Percentiles rank a stretch among this genome's conserved stretches.
Evolutionary conservation across 1,140 invertebrate species (phyloP).

Genomic region (Scaptomyza montana): DNA sequence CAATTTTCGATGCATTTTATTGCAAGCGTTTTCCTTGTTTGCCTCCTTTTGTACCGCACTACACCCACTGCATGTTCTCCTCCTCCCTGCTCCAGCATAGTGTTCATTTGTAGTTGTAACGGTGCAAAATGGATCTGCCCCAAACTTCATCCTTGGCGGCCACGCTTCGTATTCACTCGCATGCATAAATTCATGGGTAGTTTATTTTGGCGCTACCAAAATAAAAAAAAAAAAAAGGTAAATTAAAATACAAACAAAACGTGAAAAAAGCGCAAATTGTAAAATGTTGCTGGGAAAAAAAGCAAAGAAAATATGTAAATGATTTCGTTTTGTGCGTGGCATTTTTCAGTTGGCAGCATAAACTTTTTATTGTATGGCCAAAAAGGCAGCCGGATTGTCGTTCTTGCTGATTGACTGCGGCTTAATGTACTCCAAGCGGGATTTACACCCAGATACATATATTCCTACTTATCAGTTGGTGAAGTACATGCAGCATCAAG

Average conservation of each 20-base stretch:
- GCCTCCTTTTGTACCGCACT: constrained; percentile 25
- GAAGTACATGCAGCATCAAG: no score
- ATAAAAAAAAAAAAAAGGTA: constrained; percentile 9
- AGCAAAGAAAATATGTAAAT: constrained; percentile 45
- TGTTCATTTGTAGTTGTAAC: background rate
- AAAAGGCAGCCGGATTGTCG: constrained; percentile 31
- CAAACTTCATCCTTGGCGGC: background rate
- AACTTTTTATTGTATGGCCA: constrained; percentile 26
- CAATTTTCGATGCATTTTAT: constrained; percentile 78
- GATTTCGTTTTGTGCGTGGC: constrained; percentile 44
- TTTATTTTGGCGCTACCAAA: constrained; percentile 55
- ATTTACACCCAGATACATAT: constrained; percentile 12
- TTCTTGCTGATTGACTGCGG: constrained; percentile 34
- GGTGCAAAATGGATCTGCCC: constrained; percentile 8
- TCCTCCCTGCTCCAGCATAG: background rate
- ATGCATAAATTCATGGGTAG: constrained; percentile 70
- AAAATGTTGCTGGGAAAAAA: constrained; percentile 10
- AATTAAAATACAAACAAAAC: background rate
- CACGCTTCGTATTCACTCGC: constrained; percentile 48
- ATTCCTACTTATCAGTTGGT: background rate
- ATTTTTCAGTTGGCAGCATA: constrained; percentile 34
- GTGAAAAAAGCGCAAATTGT: constrained; percentile 1
- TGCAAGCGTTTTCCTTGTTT: constrained; percentile 70
- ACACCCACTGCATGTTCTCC: no score
- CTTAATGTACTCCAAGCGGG: constrained; percentile 42